A percentile compares a stretch with the other conserved stretches of the same genome.
These are phyloP conservation scores for Ptiloglossa arizonensis DNA, from an alignment of 1,140 invertebrate genomes.

Conservation along the genomic window DNA sequence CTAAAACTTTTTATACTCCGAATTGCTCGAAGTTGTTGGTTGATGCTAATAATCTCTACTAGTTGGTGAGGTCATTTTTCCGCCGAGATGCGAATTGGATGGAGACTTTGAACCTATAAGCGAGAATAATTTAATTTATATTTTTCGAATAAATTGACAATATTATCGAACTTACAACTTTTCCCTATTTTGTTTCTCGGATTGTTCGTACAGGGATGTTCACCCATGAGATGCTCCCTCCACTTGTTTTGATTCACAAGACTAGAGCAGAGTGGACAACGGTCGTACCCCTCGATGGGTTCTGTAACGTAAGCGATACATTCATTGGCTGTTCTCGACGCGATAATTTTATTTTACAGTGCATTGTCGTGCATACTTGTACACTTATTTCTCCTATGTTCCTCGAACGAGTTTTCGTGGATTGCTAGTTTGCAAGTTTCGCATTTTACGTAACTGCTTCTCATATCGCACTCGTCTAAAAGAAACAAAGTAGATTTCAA, in stretches of 20 bases:
- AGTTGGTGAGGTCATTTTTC: conserved; percentile 77
- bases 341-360: conserved; percentile 1
- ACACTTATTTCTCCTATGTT: conserved; percentile 85
- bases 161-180: conserved; percentile 70
- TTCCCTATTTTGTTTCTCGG: conserved; percentile 78
- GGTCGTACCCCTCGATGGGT: conserved; percentile 83
- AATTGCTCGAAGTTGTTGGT: conserved; percentile 46
- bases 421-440: conserved; percentile 87
- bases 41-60: conserved; percentile 76
- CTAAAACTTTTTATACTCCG: conserved; percentile 62
- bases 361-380: conserved; percentile 78
- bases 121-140: background rate
- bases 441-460: conserved; percentile 86
- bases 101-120: conserved; percentile 76
- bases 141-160: background rate
- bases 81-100: conserved; percentile 75
- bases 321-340: background rate
- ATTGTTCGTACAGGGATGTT: conserved; percentile 83
- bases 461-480: conserved; percentile 86
- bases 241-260: conserved; percentile 81
- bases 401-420: conserved; percentile 83
- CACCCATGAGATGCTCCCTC: conserved; percentile 86
- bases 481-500: background rate
- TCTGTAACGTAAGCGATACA: conserved; percentile 73
- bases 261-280: conserved; percentile 89